Conservation (phyloP, 2,888 invertebrate species). For the Neuroscelio doddi region DNA sequence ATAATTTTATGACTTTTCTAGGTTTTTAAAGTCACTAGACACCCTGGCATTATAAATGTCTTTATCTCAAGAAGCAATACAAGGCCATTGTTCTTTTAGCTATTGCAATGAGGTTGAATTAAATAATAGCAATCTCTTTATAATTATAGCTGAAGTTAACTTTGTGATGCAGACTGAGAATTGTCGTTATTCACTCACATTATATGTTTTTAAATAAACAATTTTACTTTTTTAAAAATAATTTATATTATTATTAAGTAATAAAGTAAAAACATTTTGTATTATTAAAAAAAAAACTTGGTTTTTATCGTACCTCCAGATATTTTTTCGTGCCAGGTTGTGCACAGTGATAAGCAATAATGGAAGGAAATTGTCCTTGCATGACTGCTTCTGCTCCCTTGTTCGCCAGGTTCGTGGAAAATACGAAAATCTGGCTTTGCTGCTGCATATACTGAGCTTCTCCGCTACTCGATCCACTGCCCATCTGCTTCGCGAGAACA, state of each 20-base stretch:
- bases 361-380: slow-evolving; percentile 90
- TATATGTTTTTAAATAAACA: no score
- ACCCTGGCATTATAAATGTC: not conserved
- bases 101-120: slow-evolving; percentile 2
- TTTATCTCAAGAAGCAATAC: slow-evolving; percentile 1
- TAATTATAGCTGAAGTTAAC: not conserved
- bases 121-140: not conserved
- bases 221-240: not conserved
- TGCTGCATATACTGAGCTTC: slow-evolving; percentile 94
- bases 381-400: slow-evolving; percentile 95
- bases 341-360: slow-evolving; percentile 95
- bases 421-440: slow-evolving; percentile 98
- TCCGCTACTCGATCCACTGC: slow-evolving; percentile 82
- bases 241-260: no score
- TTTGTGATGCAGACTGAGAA: no score
- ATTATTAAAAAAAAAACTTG: not conserved
- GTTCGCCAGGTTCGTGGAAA: slow-evolving; percentile 94
- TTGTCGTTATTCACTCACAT: no score
- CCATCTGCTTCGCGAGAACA: slow-evolving; percentile 83
- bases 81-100: not conserved
- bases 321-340: slow-evolving; percentile 96
- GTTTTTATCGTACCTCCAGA: slow-evolving; percentile 79
- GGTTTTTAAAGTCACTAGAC: no score
- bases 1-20: no score
- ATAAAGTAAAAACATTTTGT: slow-evolving; percentile 1